Evolutionary conservation across 2,797 vertebrate species (phyloP), one percentile per base, ranked within the genome.

Genomic region (Capromys pilorides): DNA sequence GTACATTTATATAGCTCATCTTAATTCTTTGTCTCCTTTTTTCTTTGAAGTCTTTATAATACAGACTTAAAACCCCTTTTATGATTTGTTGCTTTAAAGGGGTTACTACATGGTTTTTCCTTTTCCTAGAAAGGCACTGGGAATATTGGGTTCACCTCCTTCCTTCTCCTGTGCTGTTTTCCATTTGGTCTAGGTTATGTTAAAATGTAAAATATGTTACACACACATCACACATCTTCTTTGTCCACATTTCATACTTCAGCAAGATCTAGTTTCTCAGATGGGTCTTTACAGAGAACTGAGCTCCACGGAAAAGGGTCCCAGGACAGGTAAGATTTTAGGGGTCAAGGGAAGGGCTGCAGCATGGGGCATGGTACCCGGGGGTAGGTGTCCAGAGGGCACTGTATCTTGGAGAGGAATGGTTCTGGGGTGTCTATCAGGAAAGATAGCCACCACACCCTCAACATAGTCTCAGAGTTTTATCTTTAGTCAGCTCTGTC

Each of bases 181-280:
- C 28, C 66, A 36, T 59, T 84, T 92, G 95, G 78, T 62, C 83
- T 77, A 86, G 79, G 75, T 93, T 36, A 75, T 81, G 82, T 75
- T 92, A 87, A 90, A 75, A 91, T 49, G 41, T 81, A 54, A 81
- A 49, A 41, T 14, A 51, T 75, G 83, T 82, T 73, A 57, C 83
- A 79, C 78, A 49, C 59, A 49, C 45, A 80, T 21, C 75, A 84
- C 24, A 67, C 22, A 86, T 87, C 83, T 67, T 39, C 75, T 89
- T 86, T 84, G 88, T 75, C 59, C 36, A 75, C 61, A 81, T 90
- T 67, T 95, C 84, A 69, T n/a, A 87, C 57, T 18, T 93, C 75
- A 88, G 62, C 84, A 88, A 95, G 91, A 96, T 82, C 90, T 89
- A 90, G 66, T 81, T 86, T 93, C 86, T 95, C 78, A 83, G 81